Percentiles rank a stretch among this genome's conserved stretches.
phyloP scores from a whole-genome alignment of 2,888 invertebrate species.

The Gerris lacustris region DNA sequence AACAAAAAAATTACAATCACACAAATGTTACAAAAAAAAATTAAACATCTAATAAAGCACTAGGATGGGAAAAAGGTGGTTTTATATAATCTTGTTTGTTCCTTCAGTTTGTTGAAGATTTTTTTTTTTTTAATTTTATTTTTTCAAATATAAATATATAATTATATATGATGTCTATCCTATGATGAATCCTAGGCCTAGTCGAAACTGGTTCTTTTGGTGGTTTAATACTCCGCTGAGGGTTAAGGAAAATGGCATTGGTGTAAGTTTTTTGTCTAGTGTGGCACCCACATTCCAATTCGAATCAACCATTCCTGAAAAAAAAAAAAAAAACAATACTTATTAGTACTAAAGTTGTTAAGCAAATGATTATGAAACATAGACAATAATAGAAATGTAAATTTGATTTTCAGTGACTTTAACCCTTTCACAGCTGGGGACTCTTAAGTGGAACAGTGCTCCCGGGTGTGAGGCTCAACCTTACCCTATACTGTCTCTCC shows the following conservation, averaged over 20 bases:
- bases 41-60: neutral
- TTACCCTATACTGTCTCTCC: too few species aligned
- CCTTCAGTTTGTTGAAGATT: too few species aligned
- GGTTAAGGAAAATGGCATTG: slow-evolving; percentile 85
- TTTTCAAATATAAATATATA: too few species aligned
- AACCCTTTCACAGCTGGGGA: too few species aligned
- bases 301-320: slow-evolving; percentile 73
- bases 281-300: slow-evolving; percentile 90
- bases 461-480: too few species aligned
- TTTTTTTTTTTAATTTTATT: too few species aligned
- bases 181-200: slow-evolving; percentile 88
- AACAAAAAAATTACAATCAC: neutral
- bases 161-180: slow-evolving; percentile 46
- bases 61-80: neutral
- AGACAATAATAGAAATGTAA: too few species aligned
- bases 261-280: slow-evolving; percentile 83
- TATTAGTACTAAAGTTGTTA: neutral
- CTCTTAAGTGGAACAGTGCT: too few species aligned
- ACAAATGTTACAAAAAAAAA: neutral
- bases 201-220: slow-evolving; percentile 77
- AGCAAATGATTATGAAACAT: slow-evolving; percentile 9
- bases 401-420: too few species aligned
- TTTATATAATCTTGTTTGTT: neutral
- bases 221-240: slow-evolving; percentile 89
- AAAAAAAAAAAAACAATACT: slow-evolving; percentile 7